Conservation (phyloP, 2,113 vertebrate species). For the Lophochroa leadbeateri region DNA sequence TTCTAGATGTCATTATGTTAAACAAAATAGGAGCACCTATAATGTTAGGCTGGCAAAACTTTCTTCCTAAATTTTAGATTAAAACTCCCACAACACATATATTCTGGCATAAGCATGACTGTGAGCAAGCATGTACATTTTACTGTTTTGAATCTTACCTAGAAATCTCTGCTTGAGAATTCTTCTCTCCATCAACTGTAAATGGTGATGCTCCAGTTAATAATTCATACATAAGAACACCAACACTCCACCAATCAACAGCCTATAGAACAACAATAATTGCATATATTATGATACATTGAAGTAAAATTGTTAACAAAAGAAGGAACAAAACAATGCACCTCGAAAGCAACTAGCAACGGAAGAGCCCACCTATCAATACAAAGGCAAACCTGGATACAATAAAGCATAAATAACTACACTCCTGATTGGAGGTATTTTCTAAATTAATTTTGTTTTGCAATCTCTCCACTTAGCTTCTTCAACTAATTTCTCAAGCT, state of each 20-base stretch:
- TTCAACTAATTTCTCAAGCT: not conserved
- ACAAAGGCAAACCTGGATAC: not conserved
- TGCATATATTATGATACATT: not conserved
- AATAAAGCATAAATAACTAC: not conserved
- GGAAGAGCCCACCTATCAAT: not conserved
- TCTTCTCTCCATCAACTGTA: slow-evolving; percentile 95
- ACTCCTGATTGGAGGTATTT: not conserved
- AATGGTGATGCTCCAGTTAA: slow-evolving; percentile 97
- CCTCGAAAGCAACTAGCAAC: not conserved
- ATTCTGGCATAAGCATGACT: not conserved
- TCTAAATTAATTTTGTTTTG: not conserved
- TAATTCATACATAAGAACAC: slow-evolving; percentile 96
- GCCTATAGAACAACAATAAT: slow-evolving; percentile 79
- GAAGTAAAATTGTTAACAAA: not conserved
- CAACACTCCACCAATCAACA: slow-evolving; percentile 99
- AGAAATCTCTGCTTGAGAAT: slow-evolving; percentile 96
- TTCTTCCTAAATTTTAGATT: not conserved
- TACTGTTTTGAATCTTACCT: slow-evolving; percentile 78
- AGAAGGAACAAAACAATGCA: not conserved
- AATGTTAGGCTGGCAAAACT: not conserved
- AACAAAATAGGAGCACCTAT: not conserved
- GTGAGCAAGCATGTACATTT: not conserved
- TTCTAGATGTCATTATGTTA: not conserved
- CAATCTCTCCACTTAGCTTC: not conserved
- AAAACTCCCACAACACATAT: not conserved